phyloP scores from a whole-genome alignment of 2,113 vertebrate species.

The Pelecanus crispus region DNA sequence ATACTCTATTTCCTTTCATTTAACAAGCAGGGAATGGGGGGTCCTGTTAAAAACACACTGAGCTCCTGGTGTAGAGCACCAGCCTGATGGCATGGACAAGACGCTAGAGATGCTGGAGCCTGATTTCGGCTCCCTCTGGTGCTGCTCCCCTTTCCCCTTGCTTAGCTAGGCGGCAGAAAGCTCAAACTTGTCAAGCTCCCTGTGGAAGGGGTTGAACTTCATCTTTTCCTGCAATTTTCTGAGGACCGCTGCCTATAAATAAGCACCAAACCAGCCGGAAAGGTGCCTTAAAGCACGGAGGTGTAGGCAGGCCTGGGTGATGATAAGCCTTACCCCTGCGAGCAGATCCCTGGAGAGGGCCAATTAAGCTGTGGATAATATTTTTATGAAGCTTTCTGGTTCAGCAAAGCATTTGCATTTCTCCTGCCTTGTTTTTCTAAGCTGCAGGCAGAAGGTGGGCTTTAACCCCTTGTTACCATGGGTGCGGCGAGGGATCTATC shows the following conservation, averaged over 20 bases:
- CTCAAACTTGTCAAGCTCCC: not conserved
- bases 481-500: fast-evolving
- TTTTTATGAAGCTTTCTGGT: not conserved
- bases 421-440: not conserved
- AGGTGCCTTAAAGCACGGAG: not conserved
- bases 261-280: not conserved
- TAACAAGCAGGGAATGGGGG: not conserved
- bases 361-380: not conserved
- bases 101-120: not conserved
- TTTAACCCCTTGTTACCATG: not conserved
- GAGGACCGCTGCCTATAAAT: not conserved
- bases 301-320: not conserved
- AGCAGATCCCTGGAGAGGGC: not conserved
- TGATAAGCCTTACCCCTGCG: not conserved
- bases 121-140: fast-evolving
- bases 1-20: not conserved
- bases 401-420: not conserved
- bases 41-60: not conserved
- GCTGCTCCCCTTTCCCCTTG: not conserved
- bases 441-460: not conserved
- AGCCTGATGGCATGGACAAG: fast-evolving
- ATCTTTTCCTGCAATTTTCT: not conserved
- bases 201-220: not conserved
- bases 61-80: not conserved
- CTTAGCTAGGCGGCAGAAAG: not conserved